These are phyloP conservation scores for Ataeniobius toweri DNA, from an alignment of 2,797 vertebrate species.

Conservation along the genomic window DNA sequence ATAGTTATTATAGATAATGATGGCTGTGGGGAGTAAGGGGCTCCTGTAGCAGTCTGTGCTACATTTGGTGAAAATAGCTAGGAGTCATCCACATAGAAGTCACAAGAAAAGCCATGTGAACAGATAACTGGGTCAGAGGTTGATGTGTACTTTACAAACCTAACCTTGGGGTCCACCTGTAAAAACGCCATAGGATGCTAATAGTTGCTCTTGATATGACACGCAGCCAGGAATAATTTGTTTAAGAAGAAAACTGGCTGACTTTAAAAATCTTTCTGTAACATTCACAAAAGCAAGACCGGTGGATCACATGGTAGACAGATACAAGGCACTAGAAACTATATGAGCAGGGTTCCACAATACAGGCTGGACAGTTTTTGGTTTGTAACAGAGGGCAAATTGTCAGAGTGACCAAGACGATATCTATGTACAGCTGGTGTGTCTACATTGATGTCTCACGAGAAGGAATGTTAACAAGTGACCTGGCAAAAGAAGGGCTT, in stretches of 20 bases:
- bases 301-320: neutral
- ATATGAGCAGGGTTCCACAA: neutral
- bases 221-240: neutral
- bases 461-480: no score
- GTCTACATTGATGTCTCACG: no score
- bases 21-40: neutral
- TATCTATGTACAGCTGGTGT: neutral
- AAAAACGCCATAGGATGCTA: neutral
- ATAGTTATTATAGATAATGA: neutral
- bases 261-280: neutral
- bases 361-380: neutral
- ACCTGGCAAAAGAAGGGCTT: neutral
- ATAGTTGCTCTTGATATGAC: neutral
- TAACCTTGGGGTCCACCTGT: neutral
- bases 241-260: neutral
- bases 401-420: neutral
- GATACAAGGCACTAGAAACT: neutral
- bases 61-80: neutral
- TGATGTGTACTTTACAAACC: neutral
- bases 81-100: neutral
- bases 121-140: neutral
- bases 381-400: neutral
- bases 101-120: slow-evolving; percentile 2
- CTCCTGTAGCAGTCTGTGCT: neutral
- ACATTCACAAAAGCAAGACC: neutral